Evolutionary conservation across 2,888 invertebrate genomes (phyloP).

Genomic region (Leptopterna dolabrata): DNA sequence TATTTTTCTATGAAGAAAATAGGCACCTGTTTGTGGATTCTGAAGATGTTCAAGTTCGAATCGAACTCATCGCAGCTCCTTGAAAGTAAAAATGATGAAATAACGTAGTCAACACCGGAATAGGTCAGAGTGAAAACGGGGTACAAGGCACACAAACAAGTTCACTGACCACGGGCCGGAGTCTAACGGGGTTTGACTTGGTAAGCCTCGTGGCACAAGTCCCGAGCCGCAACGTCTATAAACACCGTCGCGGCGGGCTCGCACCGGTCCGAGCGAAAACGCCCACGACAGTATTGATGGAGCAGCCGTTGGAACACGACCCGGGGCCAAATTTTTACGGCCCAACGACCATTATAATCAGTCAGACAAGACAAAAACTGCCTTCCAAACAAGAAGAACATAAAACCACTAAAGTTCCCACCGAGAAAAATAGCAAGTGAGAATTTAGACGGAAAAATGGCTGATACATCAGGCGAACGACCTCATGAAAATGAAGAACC

Average conservation of each 20-base stretch:
- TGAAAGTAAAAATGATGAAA: not conserved
- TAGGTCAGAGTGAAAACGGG: not conserved
- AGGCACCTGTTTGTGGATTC: no score
- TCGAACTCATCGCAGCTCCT: no score
- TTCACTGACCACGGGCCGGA: slow-evolving; percentile 21
- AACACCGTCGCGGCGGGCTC: not conserved
- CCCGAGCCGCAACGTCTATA: not conserved
- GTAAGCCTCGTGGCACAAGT: not conserved
- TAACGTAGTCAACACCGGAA: not conserved
- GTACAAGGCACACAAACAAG: slow-evolving; percentile 30
- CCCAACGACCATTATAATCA: not conserved
- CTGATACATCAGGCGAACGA: not conserved
- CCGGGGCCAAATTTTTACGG: not conserved
- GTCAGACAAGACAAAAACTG: not conserved
- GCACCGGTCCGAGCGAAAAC: not conserved
- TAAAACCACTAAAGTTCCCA: not conserved
- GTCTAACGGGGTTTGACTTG: not conserved
- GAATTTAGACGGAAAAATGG: not conserved
- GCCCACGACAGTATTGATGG: not conserved
- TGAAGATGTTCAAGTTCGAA: no score
- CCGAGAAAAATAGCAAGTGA: not conserved
- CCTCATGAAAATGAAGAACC: not conserved
- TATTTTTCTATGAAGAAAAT: no score
- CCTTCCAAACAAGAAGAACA: not conserved
- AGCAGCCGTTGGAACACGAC: not conserved